phyloP scores from a whole-genome alignment of 2,113 vertebrate species.

The Hippolais icterina region DNA sequence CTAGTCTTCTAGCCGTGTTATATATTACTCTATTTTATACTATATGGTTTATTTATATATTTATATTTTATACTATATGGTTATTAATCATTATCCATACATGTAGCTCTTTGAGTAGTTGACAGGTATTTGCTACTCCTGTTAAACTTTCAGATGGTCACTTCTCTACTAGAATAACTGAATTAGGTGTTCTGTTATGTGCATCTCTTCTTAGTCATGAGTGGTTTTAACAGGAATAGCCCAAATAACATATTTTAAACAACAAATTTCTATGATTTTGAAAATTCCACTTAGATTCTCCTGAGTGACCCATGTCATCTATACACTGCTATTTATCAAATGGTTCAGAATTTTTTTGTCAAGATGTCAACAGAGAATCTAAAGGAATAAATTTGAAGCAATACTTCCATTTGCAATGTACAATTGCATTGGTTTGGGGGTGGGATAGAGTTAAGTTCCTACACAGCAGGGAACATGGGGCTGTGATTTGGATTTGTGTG shows the following conservation, averaged over 20 bases:
- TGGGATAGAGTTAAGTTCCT: neutral
- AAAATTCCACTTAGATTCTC: neutral
- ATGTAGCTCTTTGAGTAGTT: accelerated
- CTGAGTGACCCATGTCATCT: neutral
- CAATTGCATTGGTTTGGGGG: neutral
- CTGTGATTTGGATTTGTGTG: neutral
- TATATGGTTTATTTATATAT: neutral
- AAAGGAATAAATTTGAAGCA: neutral
- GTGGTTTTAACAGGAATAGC: neutral
- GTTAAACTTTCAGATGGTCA: neutral
- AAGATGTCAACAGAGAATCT: neutral
- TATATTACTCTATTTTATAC: neutral
- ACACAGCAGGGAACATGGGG: neutral
- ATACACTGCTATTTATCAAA: neutral
- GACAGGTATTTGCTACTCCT: neutral
- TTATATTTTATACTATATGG: neutral
- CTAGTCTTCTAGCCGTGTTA: neutral
- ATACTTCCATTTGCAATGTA: neutral
- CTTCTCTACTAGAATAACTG: neutral
- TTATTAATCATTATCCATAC: neutral
- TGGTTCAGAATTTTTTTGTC: neutral
- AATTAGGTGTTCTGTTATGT: neutral
- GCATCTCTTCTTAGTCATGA: neutral
- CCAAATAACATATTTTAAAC: neutral
- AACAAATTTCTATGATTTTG: neutral